phyloP scores from a whole-genome alignment of 1,140 invertebrate species.

The Drosophila pectinifera region DNA sequence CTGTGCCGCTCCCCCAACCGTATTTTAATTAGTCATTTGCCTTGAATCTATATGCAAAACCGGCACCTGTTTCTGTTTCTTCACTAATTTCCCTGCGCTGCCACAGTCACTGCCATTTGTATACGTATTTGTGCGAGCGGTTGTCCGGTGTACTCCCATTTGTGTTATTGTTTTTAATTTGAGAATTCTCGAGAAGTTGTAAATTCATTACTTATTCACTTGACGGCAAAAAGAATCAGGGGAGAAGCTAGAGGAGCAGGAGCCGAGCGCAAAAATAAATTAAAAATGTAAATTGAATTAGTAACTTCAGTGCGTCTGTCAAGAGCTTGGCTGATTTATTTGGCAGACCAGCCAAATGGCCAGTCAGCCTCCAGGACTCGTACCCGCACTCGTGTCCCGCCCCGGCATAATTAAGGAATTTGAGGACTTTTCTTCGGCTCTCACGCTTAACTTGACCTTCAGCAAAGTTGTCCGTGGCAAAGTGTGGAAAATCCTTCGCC shows the following conservation, averaged over 20 bases:
- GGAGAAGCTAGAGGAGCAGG: constrained; percentile 12
- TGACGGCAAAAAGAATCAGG: constrained; percentile 62
- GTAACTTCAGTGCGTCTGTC: constrained; percentile 83
- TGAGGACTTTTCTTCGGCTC: constrained; percentile 35
- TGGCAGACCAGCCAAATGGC: constrained; percentile 57
- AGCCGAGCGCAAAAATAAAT: constrained; percentile 71
- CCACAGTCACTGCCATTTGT: constrained; percentile 41
- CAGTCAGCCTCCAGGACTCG: constrained; percentile 19
- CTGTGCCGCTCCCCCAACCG: constrained; percentile 66
- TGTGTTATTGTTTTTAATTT: constrained; percentile 84
- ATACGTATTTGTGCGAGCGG: constrained; percentile 14
- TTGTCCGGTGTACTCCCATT: constrained; percentile 58
- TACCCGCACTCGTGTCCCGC: neutral
- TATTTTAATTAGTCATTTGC: constrained; percentile 83
- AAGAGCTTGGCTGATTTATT: constrained; percentile 82
- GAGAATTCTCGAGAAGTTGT: constrained; percentile 82
- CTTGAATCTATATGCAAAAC: constrained; percentile 74
- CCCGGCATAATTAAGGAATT: constrained; percentile 43
- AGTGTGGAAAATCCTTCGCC: constrained; percentile 51
- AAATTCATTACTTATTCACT: constrained; percentile 84
- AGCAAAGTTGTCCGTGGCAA: constrained; percentile 38
- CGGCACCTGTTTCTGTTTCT: constrained; percentile 71
- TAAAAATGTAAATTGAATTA: constrained; percentile 84
- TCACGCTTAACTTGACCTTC: constrained; percentile 55
- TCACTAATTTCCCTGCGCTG: constrained; percentile 49